Evolutionary conservation across 2,888 invertebrate species (phyloP), one percentile per base, ranked within the genome.

Genomic region (Sipha maydis): DNA sequence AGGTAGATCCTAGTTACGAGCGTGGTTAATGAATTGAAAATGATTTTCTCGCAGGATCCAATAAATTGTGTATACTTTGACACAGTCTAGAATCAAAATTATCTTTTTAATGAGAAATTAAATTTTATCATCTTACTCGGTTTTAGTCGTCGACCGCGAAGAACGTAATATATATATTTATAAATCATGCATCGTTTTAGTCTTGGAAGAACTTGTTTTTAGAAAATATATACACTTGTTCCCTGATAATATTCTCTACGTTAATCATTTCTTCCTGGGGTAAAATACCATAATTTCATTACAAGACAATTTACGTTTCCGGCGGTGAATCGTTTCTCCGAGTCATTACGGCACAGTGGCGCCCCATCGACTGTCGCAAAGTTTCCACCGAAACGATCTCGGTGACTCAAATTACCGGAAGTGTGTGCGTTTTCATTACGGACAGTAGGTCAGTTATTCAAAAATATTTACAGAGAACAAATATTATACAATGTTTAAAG

Each of bases 221-320:
- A 28, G 73, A 56, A 84, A 76, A 84, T 61, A 61, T 61, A n/a
- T 69, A 61, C 25, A 14, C 11, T 17, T 67, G 76, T 85, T 9
- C 56, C 17, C 76, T 38, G 69, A 83, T 78, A 71, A 85, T 78
- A 75, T 78, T 31, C 69, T 85, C 54, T 25, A 73, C n/a, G 80
- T 80, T 80, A 73, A 86, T 86, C n/a, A 80, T 86, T 80, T 80
- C 73, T 73, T 86, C 31, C 73, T 21, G 73, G 41, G 38, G 73
- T 38, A n/a, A 67, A 76, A 86, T 75, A 48, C 34, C 83, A 28
- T 71, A 38, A 79, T 86, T 80, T 80, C 80, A 71, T 85, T 79
- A 85, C 79, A 41, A 73, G 73, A 80, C 73, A 86, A 75, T 86
- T 80, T 80, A 86, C 61, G 80, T 86, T 86, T 86, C 80, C 86